These are phyloP conservation scores for Drepana falcataria DNA, from an alignment of 2,888 invertebrate species.

Conservation along the genomic window DNA sequence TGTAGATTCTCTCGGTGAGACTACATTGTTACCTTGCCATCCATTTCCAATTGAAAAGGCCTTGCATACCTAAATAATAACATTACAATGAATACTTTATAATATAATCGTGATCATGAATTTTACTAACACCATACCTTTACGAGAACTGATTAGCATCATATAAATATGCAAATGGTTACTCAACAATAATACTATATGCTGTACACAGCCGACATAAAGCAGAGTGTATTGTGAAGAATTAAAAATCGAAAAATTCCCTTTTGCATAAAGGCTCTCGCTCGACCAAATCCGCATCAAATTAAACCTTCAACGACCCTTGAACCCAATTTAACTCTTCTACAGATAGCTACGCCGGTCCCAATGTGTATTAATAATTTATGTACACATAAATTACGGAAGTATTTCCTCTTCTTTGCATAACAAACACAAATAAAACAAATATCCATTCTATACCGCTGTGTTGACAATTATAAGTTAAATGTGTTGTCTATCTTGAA, in stretches of 20 bases:
- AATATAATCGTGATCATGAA: no score
- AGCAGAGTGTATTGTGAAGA: slow-evolving; percentile 23
- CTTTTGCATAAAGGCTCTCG: slow-evolving; percentile 38
- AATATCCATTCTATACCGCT: slow-evolving; percentile 14
- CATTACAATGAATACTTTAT: no score
- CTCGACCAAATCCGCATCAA: slow-evolving; percentile 54
- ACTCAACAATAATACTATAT: slow-evolving; percentile 7
- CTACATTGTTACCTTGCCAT: no score
- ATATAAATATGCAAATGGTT: not conserved
- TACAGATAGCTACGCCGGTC: slow-evolving; percentile 39
- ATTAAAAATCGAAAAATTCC: slow-evolving; percentile 43
- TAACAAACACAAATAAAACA: slow-evolving; percentile 38
- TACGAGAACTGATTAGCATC: not conserved
- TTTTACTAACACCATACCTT: not conserved
- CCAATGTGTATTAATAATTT: slow-evolving; percentile 52
- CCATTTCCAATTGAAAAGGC: no score
- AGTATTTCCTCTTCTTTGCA: slow-evolving; percentile 43
- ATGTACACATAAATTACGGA: slow-evolving; percentile 55
- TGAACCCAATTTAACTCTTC: slow-evolving; percentile 63
- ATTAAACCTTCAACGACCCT: slow-evolving; percentile 54
- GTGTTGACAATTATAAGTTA: slow-evolving; percentile 4
- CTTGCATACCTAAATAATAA: no score
- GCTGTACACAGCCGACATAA: slow-evolving; percentile 17
- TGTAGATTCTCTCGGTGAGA: no score
- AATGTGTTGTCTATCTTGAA: slow-evolving; percentile 4